Percentiles rank a stretch among this genome's conserved stretches.
These are phyloP conservation scores for Drosophila elegans DNA, from an alignment of 1,140 invertebrate genomes.

Conservation along the genomic window DNA sequence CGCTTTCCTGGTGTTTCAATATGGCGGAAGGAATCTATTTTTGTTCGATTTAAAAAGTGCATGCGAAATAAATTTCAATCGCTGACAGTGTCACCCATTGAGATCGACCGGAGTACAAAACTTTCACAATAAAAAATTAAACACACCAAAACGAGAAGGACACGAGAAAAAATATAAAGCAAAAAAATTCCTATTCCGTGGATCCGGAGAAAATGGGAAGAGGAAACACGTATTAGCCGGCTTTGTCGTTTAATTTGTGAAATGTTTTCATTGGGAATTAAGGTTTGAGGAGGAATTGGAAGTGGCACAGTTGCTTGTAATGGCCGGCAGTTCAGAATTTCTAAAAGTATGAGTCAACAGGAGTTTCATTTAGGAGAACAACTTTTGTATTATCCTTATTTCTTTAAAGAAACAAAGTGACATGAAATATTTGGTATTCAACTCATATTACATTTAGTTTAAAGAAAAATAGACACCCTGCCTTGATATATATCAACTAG, in stretches of 20 bases:
- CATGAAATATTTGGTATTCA: no score
- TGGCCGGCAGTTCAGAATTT: no score
- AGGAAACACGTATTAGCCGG: conserved; percentile 56
- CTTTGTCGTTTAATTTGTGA: conserved; percentile 66
- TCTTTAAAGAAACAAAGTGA: not conserved
- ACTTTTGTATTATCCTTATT: not conserved
- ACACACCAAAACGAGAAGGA: conserved; percentile 6
- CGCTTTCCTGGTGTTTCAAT: conserved; percentile 43
- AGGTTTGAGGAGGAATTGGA: not conserved
- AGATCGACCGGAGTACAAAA: conserved; percentile 37
- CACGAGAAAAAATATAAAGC: conserved; percentile 8
- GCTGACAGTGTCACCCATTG: conserved; percentile 41
- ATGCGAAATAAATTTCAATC: conserved; percentile 74
- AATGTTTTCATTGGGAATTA: conserved; percentile 54
- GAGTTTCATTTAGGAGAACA: not conserved
- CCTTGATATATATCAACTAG: no score
- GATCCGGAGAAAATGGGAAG: not conserved
- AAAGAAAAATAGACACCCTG: no score
- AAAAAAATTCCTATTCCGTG: conserved; percentile 27
- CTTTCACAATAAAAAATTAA: conserved; percentile 71
- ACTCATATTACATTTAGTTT: no score
- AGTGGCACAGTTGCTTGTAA: not conserved
- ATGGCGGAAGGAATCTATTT: conserved; percentile 72
- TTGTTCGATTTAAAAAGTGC: conserved; percentile 76
- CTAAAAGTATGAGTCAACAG: not conserved